Evolutionary conservation across 2,888 invertebrate genomes (phyloP).

Genomic region (Aspidiotus rigidus): DNA sequence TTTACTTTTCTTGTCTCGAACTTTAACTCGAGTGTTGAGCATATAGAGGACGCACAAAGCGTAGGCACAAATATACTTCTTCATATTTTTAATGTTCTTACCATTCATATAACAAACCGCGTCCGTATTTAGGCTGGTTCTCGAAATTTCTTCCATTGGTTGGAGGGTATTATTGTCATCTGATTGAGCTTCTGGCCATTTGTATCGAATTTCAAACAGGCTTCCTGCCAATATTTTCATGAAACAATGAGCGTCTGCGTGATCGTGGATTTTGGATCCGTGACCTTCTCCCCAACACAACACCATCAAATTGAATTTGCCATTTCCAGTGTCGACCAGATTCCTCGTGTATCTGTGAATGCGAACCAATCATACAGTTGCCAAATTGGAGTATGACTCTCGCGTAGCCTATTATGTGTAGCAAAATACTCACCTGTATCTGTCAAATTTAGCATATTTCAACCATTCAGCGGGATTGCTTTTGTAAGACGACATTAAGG

Average conservation of each 20-base stretch:
- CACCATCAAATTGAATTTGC: constrained; percentile 92
- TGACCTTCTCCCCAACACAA: constrained; percentile 98
- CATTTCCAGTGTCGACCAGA: constrained; percentile 90
- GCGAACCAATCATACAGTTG: too few species aligned
- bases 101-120: constrained; percentile 93
- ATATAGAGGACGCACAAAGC: too few species aligned
- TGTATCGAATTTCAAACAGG: constrained; percentile 63
- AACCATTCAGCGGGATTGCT: constrained; percentile 86
- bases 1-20: too few species aligned
- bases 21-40: too few species aligned
- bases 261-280: constrained; percentile 91
- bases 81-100: constrained; percentile 44
- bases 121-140: constrained; percentile 58
- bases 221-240: constrained; percentile 86
- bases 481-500: constrained; percentile 68
- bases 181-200: constrained; percentile 46
- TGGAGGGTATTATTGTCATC: constrained; percentile 45
- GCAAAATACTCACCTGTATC: constrained; percentile 25
- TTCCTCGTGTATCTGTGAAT: constrained; percentile 80
- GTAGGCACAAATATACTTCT: too few species aligned
- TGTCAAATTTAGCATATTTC: constrained; percentile 65
- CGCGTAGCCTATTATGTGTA: too few species aligned
- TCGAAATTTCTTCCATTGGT: constrained; percentile 55
- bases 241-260: constrained; percentile 92
- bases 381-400: too few species aligned